Evolutionary conservation across 2,888 invertebrate species (phyloP).

Genomic region (Eucera pruinosa): DNA sequence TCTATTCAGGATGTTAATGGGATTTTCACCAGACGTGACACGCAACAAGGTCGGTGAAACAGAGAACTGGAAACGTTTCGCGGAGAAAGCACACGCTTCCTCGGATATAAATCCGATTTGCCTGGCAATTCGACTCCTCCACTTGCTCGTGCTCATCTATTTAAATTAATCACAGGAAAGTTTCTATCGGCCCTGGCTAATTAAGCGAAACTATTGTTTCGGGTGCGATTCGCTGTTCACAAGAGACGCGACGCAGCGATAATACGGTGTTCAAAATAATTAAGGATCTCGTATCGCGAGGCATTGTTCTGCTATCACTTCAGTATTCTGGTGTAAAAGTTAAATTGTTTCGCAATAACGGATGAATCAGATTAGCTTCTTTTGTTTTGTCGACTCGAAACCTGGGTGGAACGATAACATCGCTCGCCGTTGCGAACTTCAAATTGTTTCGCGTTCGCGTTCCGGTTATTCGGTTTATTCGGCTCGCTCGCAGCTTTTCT

Average conservation of each 20-base stretch:
- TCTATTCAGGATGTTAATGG: conserved; percentile 32
- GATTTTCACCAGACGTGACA: conserved; percentile 32
- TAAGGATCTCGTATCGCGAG: too few species aligned
- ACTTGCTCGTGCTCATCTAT: neutral
- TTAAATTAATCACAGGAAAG: conserved; percentile 35
- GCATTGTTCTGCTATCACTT: too few species aligned
- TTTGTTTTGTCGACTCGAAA: too few species aligned
- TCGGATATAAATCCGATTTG: conserved; percentile 50
- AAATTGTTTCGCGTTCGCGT: too few species aligned
- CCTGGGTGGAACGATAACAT: too few species aligned
- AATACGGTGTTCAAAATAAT: too few species aligned
- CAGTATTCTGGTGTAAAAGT: too few species aligned
- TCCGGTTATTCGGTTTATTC: too few species aligned
- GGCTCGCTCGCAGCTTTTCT: too few species aligned
- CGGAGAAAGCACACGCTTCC: conserved; percentile 42
- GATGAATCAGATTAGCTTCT: too few species aligned
- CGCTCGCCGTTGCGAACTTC: neutral
- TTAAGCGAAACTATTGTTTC: conserved; percentile 12
- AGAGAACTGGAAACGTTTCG: conserved; percentile 28
- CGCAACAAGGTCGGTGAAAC: conserved; percentile 9
- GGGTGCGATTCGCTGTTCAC: neutral
- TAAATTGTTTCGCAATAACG: too few species aligned
- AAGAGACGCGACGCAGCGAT: too few species aligned
- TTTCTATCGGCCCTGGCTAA: conserved; percentile 8
- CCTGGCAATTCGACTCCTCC: neutral